Percentiles rank a stretch among this genome's conserved stretches.
phyloP scores from a whole-genome alignment of 2,797 vertebrate species.

The Huso huso region DNA sequence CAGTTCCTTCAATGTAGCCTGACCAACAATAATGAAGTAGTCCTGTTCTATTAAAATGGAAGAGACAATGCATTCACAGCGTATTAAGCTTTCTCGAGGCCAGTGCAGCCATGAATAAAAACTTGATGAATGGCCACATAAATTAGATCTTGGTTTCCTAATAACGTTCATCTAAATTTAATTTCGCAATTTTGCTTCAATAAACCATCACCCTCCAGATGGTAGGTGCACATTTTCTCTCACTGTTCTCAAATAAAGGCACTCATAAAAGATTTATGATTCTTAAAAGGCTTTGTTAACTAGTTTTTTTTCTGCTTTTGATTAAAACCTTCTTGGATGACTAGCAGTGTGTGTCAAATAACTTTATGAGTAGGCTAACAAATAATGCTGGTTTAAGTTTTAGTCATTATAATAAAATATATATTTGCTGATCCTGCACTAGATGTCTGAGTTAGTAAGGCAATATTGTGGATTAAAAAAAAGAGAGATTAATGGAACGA shows the following conservation, averaged over 20 bases:
- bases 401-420: background rate
- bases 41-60: slow-evolving; percentile 25
- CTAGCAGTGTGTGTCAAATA: slow-evolving; percentile 30
- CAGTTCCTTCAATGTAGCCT: slow-evolving; percentile 14
- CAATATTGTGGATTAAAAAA: too few species aligned
- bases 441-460: too few species aligned
- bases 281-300: slow-evolving; percentile 59
- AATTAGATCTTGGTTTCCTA: slow-evolving; percentile 59
- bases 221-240: slow-evolving; percentile 59
- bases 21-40: slow-evolving; percentile 29
- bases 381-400: background rate
- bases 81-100: slow-evolving; percentile 49
- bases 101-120: slow-evolving; percentile 48
- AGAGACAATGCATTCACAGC: slow-evolving; percentile 31
- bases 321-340: slow-evolving; percentile 46
- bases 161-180: slow-evolving; percentile 76
- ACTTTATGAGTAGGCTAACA: background rate
- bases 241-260: slow-evolving; percentile 57
- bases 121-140: slow-evolving; percentile 58
- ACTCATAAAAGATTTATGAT: slow-evolving; percentile 74
- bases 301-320: slow-evolving; percentile 42
- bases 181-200: slow-evolving; percentile 74
- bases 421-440: background rate
- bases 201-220: slow-evolving; percentile 73
- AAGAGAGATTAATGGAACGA: too few species aligned